Conservation (phyloP, 2,888 invertebrate genomes). For the Zhuqinia jingwanae region DNA sequence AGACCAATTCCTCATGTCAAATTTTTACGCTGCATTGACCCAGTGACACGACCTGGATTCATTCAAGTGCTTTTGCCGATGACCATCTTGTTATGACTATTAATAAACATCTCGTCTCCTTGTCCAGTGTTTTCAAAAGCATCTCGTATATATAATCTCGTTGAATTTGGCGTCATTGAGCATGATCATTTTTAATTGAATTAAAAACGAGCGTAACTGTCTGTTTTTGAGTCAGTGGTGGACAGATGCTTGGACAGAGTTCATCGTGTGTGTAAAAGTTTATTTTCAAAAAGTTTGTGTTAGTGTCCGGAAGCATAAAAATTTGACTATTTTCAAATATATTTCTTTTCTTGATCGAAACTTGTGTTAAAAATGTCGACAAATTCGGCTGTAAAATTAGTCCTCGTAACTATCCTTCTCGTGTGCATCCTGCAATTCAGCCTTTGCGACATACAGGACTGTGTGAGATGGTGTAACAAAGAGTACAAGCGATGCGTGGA, state of each 20-base stretch:
- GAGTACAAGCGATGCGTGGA: slow-evolving; percentile 42
- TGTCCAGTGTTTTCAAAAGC: too few species aligned
- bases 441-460: slow-evolving; percentile 20
- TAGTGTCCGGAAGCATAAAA: background rate
- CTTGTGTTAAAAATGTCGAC: background rate
- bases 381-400: background rate
- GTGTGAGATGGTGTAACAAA: slow-evolving; percentile 54
- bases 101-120: too few species aligned
- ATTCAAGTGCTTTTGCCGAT: too few species aligned
- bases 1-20: too few species aligned
- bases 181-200: background rate
- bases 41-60: slow-evolving; percentile 27
- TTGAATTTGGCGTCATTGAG: background rate
- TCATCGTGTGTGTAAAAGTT: too few species aligned
- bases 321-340: background rate
- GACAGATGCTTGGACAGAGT: too few species aligned
- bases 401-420: background rate
- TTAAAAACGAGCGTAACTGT: background rate
- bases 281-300: too few species aligned
- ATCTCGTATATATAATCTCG: background rate
- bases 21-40: background rate
- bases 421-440: background rate
- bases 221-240: background rate
- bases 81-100: too few species aligned
- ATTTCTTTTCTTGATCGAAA: background rate